Conservation (phyloP, 2,113 vertebrate genomes). For the Oncorhynchus kisutch region DNA sequence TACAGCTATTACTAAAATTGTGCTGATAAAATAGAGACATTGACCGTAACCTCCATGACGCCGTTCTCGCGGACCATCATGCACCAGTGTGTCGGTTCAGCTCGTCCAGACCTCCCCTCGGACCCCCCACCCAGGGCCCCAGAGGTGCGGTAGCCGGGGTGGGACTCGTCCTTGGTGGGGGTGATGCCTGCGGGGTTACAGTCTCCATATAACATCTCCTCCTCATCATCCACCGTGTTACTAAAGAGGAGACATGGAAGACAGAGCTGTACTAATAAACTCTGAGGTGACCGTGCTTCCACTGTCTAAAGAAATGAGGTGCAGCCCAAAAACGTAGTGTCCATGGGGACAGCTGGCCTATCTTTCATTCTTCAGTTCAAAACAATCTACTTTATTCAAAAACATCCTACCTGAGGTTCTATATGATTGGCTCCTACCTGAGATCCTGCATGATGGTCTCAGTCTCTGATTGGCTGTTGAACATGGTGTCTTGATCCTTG, state of each 20-base stretch:
- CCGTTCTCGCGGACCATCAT: conserved; percentile 86
- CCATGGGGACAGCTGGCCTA: too few species aligned
- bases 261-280: background rate
- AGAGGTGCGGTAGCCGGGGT: conserved; percentile 39
- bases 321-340: background rate
- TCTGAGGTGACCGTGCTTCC: background rate
- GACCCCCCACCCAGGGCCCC: background rate
- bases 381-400: background rate
- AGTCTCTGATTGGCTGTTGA: conserved; percentile 66
- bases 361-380: background rate
- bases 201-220: conserved; percentile 91
- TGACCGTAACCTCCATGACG: conserved; percentile 83
- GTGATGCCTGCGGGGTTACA: conserved; percentile 71
- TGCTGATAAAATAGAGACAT: background rate
- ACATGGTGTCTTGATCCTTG: conserved; percentile 70
- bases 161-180: conserved; percentile 75
- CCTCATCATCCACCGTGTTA: conserved; percentile 75
- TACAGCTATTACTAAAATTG: background rate
- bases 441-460: conserved; percentile 85
- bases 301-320: too few species aligned
- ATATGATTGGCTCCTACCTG: conserved; percentile 64
- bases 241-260: conserved; percentile 36
- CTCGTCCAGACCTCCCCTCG: conserved; percentile 62
- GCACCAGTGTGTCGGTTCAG: conserved; percentile 89
- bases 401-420: conserved; percentile 79